Evolutionary conservation across 1,140 invertebrate species (phyloP).

Genomic region (Andrena cerasifolii): DNA sequence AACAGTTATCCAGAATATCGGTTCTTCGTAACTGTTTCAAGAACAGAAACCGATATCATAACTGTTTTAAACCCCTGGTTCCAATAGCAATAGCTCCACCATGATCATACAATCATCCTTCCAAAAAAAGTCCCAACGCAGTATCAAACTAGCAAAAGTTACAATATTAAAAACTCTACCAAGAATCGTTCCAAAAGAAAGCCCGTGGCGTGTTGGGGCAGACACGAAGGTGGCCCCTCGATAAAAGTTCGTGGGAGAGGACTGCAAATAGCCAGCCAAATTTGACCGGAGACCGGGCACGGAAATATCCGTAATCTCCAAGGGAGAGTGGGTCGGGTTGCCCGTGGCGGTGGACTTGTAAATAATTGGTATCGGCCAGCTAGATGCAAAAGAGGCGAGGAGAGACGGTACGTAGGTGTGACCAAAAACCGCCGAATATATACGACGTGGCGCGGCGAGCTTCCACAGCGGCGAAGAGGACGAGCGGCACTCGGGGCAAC

Average conservation of each 20-base stretch:
- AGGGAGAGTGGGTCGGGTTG: neutral
- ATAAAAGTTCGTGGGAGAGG: neutral
- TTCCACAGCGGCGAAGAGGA: conserved; percentile 23
- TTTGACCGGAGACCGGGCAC: neutral
- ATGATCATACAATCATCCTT: too few relatives aligned
- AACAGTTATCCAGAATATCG: too few relatives aligned
- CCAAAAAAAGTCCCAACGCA: too few relatives aligned
- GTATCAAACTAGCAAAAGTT: too few relatives aligned
- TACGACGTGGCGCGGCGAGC: neutral
- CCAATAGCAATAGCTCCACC: too few relatives aligned
- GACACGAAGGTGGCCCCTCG: neutral
- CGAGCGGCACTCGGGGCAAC: conserved; percentile 14
- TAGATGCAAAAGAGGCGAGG: too few relatives aligned
- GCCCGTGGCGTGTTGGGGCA: too few relatives aligned
- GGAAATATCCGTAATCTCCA: conserved; percentile 16
- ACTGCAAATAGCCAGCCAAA: conserved; percentile 15
- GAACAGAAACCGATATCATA: too few relatives aligned
- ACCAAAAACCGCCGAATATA: conserved; percentile 32
- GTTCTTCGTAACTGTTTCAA: too few relatives aligned
- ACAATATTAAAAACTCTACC: too few relatives aligned
- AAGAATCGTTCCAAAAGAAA: too few relatives aligned
- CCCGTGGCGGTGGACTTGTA: neutral
- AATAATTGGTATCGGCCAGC: conserved; percentile 31
- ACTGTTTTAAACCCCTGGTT: too few relatives aligned
- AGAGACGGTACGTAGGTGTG: conserved; percentile 10